Percentiles rank a stretch among this genome's conserved stretches.
Conservation (phyloP, 1,140 invertebrate species). For the Aphelenchoides fujianensis region DNA sequence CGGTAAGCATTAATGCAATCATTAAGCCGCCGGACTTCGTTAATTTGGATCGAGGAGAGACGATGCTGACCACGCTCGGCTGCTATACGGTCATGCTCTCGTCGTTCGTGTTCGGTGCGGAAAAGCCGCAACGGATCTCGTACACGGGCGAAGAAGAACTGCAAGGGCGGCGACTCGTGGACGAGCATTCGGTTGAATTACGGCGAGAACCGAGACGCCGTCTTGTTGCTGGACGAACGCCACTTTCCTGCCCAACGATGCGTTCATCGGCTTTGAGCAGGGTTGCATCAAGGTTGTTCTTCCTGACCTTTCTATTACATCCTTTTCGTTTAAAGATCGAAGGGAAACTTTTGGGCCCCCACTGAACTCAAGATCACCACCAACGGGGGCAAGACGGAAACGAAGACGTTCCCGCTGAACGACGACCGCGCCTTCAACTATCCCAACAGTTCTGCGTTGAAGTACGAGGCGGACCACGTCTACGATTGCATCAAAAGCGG, state of each 20-base stretch:
- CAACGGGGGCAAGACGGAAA: conserved; percentile 6
- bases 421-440: conserved; percentile 18
- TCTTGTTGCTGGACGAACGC: background rate
- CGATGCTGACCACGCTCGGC: conserved; percentile 9
- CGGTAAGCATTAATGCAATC: no score
- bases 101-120: conserved; percentile 15
- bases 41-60: conserved; percentile 22
- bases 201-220: background rate
- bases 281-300: background rate
- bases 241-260: background rate
- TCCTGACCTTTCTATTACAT: no score
- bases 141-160: background rate
- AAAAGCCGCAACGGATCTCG: background rate
- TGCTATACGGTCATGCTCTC: conserved; percentile 11
- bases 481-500: conserved; percentile 16
- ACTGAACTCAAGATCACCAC: conserved; percentile 7
- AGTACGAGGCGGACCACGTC: conserved; percentile 19
- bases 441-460: conserved; percentile 17
- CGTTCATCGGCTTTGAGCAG: conserved; percentile 4
- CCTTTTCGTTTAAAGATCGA: conserved; percentile 13
- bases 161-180: background rate
- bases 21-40: conserved; percentile 19
- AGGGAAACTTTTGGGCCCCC: conserved; percentile 7
- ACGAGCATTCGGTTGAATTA: background rate
- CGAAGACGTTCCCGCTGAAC: conserved; percentile 20